A percentile compares a stretch with the other conserved stretches of the same genome.
Conservation (phyloP, 1,140 invertebrate genomes). For the Panulirus ornatus region DNA sequence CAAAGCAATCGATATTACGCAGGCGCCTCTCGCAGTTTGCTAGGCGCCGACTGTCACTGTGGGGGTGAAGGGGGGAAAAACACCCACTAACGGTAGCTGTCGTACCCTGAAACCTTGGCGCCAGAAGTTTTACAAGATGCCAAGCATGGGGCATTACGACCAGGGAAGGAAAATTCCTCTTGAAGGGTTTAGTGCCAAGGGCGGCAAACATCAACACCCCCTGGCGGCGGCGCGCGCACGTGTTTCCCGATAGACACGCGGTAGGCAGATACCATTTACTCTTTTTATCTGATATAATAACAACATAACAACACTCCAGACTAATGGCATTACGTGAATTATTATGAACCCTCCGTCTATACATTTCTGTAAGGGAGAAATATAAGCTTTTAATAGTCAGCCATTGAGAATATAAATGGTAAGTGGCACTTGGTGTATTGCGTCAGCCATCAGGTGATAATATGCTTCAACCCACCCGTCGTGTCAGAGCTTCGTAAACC, state of each 20-base stretch:
- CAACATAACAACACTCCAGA: not conserved
- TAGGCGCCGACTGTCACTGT: not conserved
- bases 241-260: slow-evolving; percentile 21
- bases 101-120: slow-evolving; percentile 17
- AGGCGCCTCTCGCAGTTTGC: not conserved
- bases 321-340: too few species aligned
- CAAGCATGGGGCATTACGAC: not conserved
- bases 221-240: slow-evolving; percentile 43
- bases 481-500: slow-evolving; percentile 44
- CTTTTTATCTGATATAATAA: not conserved
- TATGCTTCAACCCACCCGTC: not conserved
- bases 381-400: not conserved
- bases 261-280: not conserved
- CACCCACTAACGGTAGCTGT: not conserved
- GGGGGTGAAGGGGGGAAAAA: not conserved
- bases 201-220: slow-evolving; percentile 2
- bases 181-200: slow-evolving; percentile 53
- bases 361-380: too few species aligned
- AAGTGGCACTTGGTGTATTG: slow-evolving; percentile 24
- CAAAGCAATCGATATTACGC: not conserved
- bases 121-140: not conserved
- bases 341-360: too few species aligned
- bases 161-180: slow-evolving; percentile 17
- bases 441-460: slow-evolving; percentile 58
- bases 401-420: not conserved